Percentiles rank a stretch among this genome's conserved stretches.
Conservation (phyloP, 2,797 vertebrate species). For the Chiroxiphia lanceolata region DNA sequence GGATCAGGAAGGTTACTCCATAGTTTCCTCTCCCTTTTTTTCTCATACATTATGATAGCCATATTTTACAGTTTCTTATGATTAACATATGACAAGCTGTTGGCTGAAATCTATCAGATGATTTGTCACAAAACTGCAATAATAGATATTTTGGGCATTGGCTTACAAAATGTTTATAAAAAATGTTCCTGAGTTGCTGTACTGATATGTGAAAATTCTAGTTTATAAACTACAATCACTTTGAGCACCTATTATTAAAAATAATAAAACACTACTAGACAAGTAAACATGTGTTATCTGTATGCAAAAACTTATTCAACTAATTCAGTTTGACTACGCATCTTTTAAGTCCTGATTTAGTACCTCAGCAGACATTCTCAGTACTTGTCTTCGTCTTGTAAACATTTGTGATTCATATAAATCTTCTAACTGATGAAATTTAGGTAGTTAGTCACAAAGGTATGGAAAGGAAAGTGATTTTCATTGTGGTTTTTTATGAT, state of each 20-base stretch:
- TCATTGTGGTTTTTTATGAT: neutral
- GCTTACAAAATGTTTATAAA: conserved; percentile 44
- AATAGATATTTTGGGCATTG: conserved; percentile 50
- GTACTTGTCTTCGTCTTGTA: conserved; percentile 38
- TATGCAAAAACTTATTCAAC: conserved; percentile 11
- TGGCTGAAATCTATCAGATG: conserved; percentile 69
- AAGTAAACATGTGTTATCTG: neutral
- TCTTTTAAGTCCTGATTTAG: conserved; percentile 37
- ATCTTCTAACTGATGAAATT: conserved; percentile 11
- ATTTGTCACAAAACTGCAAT: conserved; percentile 72
- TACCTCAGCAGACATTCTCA: neutral
- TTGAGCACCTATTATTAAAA: conserved; percentile 14
- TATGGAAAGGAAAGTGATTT: neutral
- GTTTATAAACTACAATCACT: neutral
- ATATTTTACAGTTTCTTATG: conserved; percentile 71
- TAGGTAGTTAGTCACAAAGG: conserved; percentile 12
- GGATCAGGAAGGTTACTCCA: conserved; percentile 46
- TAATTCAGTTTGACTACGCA: neutral
- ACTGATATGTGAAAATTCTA: conserved; percentile 31
- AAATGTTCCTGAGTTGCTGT: neutral
- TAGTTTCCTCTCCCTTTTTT: conserved; percentile 33
- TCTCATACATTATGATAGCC: conserved; percentile 8
- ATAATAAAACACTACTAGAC: neutral
- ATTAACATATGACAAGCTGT: conserved; percentile 71
- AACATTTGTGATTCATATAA: neutral